Base-by-base conservation (phyloP, 2,113 vertebrate species). In the Brachypodius melanocephalos region DNA sequence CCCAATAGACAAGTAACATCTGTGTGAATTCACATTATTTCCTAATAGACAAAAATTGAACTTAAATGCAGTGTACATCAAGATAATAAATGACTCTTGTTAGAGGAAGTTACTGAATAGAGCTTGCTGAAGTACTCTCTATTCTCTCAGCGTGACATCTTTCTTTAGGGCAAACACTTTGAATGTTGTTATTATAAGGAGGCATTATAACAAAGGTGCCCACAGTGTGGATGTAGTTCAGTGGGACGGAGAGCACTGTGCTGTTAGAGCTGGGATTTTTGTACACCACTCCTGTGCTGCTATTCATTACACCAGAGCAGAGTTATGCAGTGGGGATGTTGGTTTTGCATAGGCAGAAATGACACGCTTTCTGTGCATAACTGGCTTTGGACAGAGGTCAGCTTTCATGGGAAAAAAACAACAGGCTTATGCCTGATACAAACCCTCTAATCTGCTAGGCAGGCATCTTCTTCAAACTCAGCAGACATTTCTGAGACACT, bases 1-100 rank as follows among this genome's bases (percentile, higher is more conserved):
- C 31, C 32, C 88, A 67, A 88, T 12, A 90, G 95, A 96, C 93
- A 97, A 95, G 91, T 90, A 96, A 91, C 94, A 93, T 95, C 94
- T 96, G 82, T 95, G 95, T 96, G 94, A 97, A 96, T 96, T 95
- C 94, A 90, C 95, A 91, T 96, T 96, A 95, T 94, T 96, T 96
- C 79, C 85, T 95, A 93, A 94, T 88, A 95, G 93, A 91, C 75
- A 96, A 96, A 96, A 96, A 96, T 91, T 90, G 81, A 90, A 88
- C 91, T 95, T 95, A 96, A 96, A 96, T 86, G 88, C 93, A 94
- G 88, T 82, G 49, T 88, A 91, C 89, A 91, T 94, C 81, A 96
- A 85, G 94, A 94, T 95, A 96, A 97, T 89, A 95, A 96, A 95
- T 96, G 42, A 93, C 87, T 69, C 93, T 95, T 88, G 94, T 94